Evolutionary conservation across 30 jellyfish, hydroid and myxozoan genomes (phyloP), one percentile per base, ranked within the genome.

Genomic region (Nemopilema nomurai): DNA sequence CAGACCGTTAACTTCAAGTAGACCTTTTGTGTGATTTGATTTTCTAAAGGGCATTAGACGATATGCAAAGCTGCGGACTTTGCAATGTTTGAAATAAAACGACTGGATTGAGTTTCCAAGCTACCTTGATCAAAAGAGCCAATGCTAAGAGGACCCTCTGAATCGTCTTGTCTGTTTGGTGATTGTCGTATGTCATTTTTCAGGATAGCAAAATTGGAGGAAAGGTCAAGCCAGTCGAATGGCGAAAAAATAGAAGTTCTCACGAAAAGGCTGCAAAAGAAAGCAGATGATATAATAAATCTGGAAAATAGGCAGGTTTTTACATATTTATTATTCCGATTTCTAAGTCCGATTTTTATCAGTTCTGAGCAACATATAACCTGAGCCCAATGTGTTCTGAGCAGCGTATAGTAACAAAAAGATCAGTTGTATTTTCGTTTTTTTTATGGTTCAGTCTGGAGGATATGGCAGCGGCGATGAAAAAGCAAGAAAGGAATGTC

Each of bases 151-250:
- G n/a, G n/a, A n/a, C n/a, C n/a, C n/a, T n/a, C n/a, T n/a, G n/a
- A n/a, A n/a, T n/a, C n/a, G n/a, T n/a, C n/a, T n/a, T n/a, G n/a
- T n/a, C n/a, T n/a, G n/a, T n/a, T n/a, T n/a, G n/a, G n/a, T n/a
- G n/a, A n/a, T n/a, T n/a, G n/a, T n/a, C n/a, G n/a, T n/a, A n/a
- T n/a, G n/a, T n/a, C n/a, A n/a, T 33, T 33, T 64, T 69, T 23
- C 57, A 91, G 98, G 71, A 74, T 91, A 20, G 64, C 96, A n/a
- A 89, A 79, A 50, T 71, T 91, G 22, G 98, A 91, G 63, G 96
- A 82, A 26, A 84, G 69, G 27, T 65, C 83, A 26, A 84, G 68
- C 29, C 88, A 80, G 18, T 75, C 87, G 16, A 74, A 75, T 26
- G 97, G 88, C 0, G 97, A 90, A 3, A 90, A 90, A 71, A 74